Conservation (phyloP, 2,113 vertebrate genomes). For the Smithornis capensis region DNA sequence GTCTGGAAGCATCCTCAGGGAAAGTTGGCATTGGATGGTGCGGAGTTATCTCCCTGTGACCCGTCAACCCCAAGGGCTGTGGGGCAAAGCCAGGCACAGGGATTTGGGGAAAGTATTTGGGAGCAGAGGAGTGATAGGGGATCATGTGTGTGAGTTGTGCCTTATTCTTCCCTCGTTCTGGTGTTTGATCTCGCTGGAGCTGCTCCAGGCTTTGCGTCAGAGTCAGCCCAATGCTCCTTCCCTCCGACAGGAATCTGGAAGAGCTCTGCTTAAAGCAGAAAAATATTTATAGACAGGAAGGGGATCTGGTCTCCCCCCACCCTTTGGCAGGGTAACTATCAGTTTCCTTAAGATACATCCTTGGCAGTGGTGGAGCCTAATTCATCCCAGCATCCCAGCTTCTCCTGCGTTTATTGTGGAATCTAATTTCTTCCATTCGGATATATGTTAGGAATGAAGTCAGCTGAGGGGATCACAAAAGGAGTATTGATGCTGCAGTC, state of each 20-base stretch:
- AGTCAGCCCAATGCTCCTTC: background rate
- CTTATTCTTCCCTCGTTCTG: background rate
- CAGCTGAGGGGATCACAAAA: constrained; percentile 43
- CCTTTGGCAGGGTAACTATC: constrained; percentile 31
- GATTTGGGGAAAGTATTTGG: background rate
- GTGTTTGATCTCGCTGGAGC: background rate
- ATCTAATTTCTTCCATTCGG: background rate
- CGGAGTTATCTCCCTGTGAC: rapidly evolving
- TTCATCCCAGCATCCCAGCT: background rate
- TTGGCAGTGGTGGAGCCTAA: background rate
- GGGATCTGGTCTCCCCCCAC: constrained; percentile 36
- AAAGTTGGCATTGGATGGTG: rapidly evolving
- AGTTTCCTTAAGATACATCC: constrained; percentile 15
- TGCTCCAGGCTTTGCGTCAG: background rate
- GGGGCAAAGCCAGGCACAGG: background rate
- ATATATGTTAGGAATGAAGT: constrained; percentile 22
- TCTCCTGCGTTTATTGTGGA: background rate
- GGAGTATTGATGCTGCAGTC: constrained; percentile 19
- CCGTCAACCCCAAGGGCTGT: background rate
- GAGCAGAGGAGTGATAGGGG: background rate
- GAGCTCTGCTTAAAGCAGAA: background rate
- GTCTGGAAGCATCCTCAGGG: background rate
- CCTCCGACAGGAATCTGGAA: constrained; percentile 23
- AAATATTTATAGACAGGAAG: constrained; percentile 28
- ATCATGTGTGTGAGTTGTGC: rapidly evolving